These are phyloP conservation scores for Halcyon smyrnensis DNA, from an alignment of 2,797 vertebrate genomes.

Conservation along the genomic window DNA sequence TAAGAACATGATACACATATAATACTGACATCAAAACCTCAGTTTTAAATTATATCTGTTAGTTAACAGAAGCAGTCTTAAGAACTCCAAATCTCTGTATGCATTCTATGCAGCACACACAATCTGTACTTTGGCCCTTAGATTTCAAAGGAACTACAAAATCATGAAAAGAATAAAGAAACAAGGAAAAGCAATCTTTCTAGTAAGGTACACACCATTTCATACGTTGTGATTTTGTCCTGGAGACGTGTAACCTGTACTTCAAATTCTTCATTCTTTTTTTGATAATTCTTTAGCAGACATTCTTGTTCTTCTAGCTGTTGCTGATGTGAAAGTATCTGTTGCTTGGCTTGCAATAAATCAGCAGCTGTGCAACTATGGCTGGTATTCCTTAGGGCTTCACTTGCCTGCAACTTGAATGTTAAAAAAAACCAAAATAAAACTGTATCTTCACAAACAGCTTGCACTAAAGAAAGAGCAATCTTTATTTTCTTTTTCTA, in stretches of 20 bases:
- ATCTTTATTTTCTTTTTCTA: background rate
- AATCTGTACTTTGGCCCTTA: background rate
- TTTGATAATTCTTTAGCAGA: conserved; percentile 80
- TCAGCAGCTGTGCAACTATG: conserved; percentile 92
- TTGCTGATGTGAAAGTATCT: conserved; percentile 88
- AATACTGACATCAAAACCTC: background rate
- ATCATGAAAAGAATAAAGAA: background rate
- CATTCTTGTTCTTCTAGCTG: conserved; percentile 87
- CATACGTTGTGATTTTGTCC: conserved; percentile 77
- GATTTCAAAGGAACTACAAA: background rate
- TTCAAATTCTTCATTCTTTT: conserved; percentile 81
- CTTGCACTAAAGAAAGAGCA: background rate
- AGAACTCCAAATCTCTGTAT: background rate
- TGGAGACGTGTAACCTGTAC: conserved; percentile 81
- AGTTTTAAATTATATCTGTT: background rate
- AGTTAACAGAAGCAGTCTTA: background rate
- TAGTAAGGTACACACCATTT: conserved; percentile 80
- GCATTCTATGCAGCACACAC: background rate
- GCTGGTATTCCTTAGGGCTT: conserved; percentile 91
- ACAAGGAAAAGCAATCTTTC: background rate
- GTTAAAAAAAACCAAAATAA: background rate
- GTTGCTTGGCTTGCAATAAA: conserved; percentile 91
- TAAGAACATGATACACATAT: background rate
- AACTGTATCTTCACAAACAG: background rate
- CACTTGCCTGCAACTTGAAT: conserved; percentile 91